Evolutionary conservation across 2,113 vertebrate genomes (phyloP).

Genomic region (Nannospalax galili): DNA sequence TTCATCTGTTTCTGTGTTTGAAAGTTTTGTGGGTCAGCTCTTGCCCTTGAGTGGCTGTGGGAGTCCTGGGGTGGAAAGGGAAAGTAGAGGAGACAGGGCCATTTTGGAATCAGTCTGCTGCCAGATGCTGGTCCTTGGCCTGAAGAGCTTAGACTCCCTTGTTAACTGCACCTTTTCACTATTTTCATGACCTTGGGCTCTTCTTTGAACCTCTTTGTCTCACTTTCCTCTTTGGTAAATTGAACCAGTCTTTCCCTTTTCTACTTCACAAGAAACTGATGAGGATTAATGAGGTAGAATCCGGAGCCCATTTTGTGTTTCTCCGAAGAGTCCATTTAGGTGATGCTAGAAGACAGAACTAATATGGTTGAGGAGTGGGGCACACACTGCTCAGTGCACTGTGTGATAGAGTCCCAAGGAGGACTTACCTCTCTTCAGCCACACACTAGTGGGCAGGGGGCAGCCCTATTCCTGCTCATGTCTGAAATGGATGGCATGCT

Average conservation of each 20-base stretch:
- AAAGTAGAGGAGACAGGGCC: not conserved
- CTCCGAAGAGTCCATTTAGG: constrained; percentile 33
- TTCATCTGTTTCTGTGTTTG: not conserved
- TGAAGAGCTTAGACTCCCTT: not conserved
- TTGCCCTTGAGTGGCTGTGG: not conserved
- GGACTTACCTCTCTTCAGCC: not conserved
- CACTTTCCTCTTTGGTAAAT: constrained; percentile 69
- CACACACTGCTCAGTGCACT: not conserved
- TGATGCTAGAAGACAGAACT: constrained; percentile 38
- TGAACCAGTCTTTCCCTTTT: constrained; percentile 41
- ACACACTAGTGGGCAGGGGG: not conserved
- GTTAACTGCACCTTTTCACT: not conserved
- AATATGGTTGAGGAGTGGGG: accelerated
- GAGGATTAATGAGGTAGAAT: constrained; percentile 72
- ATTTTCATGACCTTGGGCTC: constrained; percentile 62
- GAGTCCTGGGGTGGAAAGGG: accelerated
- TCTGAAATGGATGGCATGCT: not conserved
- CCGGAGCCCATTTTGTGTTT: constrained; percentile 57
- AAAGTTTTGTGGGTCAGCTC: not conserved
- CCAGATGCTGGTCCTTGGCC: accelerated
- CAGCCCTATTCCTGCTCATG: not conserved
- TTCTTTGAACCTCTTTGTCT: constrained; percentile 54
- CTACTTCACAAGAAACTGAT: constrained; percentile 54
- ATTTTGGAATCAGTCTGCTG: not conserved
- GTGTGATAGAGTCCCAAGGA: not conserved